Conservation (phyloP, 2,888 invertebrate genomes). For the Drosophila peninsularis region DNA sequence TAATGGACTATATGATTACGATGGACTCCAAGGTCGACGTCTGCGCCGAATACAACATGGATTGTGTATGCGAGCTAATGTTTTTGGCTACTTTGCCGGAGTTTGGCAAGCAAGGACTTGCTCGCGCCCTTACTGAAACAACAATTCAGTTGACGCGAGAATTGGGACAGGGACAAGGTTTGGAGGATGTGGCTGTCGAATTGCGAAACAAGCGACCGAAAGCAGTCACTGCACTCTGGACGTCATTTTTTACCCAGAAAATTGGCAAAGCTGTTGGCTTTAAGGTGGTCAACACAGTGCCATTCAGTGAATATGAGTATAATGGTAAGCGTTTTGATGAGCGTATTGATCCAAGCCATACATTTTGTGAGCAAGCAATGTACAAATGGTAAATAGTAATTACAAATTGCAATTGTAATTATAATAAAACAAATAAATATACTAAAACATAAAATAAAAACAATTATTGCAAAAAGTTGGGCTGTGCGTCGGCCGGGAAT, state of each 20-base stretch:
- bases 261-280: conserved; percentile 87
- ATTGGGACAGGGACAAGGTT: conserved; percentile 85
- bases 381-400: conserved; percentile 47
- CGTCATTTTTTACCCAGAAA: conserved; percentile 86
- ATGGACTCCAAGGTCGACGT: conserved; percentile 87
- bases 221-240: conserved; percentile 87
- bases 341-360: conserved; percentile 85
- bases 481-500: conserved; percentile 83
- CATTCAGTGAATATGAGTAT: conserved; percentile 86
- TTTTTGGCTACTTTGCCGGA: conserved; percentile 87
- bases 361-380: conserved; percentile 48
- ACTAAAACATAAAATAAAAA: background rate
- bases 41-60: conserved; percentile 87
- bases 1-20: conserved; percentile 88
- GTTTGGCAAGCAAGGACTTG: conserved; percentile 86
- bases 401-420: too few relatives aligned
- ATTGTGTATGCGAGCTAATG: conserved; percentile 89
- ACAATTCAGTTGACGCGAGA: conserved; percentile 86
- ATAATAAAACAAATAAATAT: too few relatives aligned
- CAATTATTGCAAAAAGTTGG: conserved; percentile 37
- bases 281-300: conserved; percentile 85
- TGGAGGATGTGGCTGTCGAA: conserved; percentile 78
- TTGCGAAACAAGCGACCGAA: conserved; percentile 71
- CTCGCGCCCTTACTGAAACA: conserved; percentile 85
- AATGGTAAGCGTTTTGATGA: conserved; percentile 87